Base-by-base conservation (phyloP, 1,140 invertebrate species). In the Cherax destructor region DNA sequence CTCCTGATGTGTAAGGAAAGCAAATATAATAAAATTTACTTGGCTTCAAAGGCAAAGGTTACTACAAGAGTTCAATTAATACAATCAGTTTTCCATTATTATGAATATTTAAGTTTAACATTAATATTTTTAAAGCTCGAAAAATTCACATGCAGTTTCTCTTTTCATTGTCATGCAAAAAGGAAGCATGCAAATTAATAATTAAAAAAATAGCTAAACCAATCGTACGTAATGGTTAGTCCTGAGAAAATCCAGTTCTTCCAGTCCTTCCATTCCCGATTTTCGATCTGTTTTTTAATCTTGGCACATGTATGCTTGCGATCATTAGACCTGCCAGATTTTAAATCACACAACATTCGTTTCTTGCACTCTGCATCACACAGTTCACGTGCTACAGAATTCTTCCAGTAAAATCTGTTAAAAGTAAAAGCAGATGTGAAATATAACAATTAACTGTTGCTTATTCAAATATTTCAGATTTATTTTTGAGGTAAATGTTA, bases 331-430 rank as follows among this genome's bases (percentile, higher is more conserved):
- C 97, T 95, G 1, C 97, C 98, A 3, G 97, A 98, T 52, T 97
- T 95, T 76, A 98, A 95, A 94, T 98, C 97, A 94, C 98, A 99
- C 3, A 98, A 94, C 92, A 98, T 95, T 9, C 97, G 95, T 94
- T 97, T 98, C 81, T 97, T 97, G 94, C 98, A 98, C 92, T 97
- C 97, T 2, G 96, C 96, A 94, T 98, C 97, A 94, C 97, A 98
- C 0, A 95, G 92, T 21, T 97, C 96, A 78, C 97, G 95, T 0
- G 97, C 96, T 3, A 97, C 97, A 86, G 97, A 98, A 94, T 97
- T 97, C 94, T 98, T 98, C 95, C 97, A 97, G 94, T 98, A 98
- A 94, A 97, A 96, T 94, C 97, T 98, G 86, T 41, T 41, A 52
- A 86, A 93, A 93, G 11, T 83, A 87, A 11, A 65, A 18, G 2